These are phyloP conservation scores for Australoheros scitulus DNA, from an alignment of 2,113 vertebrate genomes.

Conservation along the genomic window DNA sequence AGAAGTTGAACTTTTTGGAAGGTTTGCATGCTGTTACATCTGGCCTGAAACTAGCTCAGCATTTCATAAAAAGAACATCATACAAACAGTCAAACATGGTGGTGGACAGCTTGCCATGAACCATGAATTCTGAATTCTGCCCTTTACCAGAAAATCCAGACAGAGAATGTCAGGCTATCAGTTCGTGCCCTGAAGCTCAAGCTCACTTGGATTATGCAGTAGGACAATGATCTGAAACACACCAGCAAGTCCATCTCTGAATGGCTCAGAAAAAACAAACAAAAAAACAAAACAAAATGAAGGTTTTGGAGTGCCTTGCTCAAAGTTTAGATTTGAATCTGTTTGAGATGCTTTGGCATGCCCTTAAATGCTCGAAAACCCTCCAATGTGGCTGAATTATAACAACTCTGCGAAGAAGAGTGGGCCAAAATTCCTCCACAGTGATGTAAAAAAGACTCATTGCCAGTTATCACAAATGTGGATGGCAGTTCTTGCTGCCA, in stretches of 20 bases:
- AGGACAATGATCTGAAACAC: not conserved
- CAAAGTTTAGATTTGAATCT: too few relatives aligned
- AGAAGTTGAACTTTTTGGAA: too few relatives aligned
- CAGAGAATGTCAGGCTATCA: not conserved
- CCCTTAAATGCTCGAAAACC: accelerated
- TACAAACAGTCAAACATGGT: too few relatives aligned
- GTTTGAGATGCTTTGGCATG: not conserved
- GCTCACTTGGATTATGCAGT: not conserved
- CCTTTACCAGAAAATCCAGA: not conserved
- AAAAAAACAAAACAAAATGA: not conserved
- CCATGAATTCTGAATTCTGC: not conserved
- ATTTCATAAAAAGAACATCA: too few relatives aligned
- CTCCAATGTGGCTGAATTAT: not conserved
- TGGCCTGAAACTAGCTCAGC: too few relatives aligned
- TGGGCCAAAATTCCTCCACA: not conserved
- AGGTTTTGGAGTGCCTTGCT: not conserved
- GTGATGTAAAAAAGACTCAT: not conserved
- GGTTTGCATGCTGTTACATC: too few relatives aligned
- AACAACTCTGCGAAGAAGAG: not conserved
- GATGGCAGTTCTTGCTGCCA: not conserved
- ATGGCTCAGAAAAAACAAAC: not conserved
- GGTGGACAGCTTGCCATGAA: not conserved
- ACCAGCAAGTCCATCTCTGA: too few relatives aligned
- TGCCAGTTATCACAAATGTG: not conserved
- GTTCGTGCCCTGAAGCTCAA: not conserved